Percentiles rank a stretch among this genome's conserved stretches.
phyloP scores from a whole-genome alignment of 2,888 invertebrate species.

The Lepidocyrtinus sp. region DNA sequence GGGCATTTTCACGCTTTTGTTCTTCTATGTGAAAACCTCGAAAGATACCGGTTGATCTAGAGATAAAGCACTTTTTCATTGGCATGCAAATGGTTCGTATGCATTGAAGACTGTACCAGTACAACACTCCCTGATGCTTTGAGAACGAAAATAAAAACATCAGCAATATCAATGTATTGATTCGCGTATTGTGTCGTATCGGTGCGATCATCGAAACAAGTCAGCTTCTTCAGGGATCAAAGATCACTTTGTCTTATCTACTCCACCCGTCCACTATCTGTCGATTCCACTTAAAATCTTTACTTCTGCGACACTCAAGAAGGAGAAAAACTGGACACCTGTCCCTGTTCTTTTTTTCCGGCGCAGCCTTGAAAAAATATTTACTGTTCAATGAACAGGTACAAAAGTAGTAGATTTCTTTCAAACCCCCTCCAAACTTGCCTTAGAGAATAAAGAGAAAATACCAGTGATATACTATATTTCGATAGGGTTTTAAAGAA shows the following conservation, averaged over 20 bases:
- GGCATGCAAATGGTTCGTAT: too few species aligned
- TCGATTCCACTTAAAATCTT: constrained; percentile 54
- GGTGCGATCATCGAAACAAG: constrained; percentile 20
- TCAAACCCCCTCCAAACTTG: background rate
- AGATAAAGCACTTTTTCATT: too few species aligned
- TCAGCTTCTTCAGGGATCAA: constrained; percentile 52
- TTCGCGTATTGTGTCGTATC: background rate
- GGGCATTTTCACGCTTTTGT: constrained; percentile 4
- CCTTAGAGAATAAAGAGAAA: background rate
- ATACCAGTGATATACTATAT: background rate
- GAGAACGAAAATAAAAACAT: background rate
- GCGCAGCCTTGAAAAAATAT: background rate
- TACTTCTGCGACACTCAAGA: constrained; percentile 16
- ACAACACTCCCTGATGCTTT: too few species aligned
- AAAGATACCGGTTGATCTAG: too few species aligned
- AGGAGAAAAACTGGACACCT: constrained; percentile 19
- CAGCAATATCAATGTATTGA: background rate
- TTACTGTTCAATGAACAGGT: background rate
- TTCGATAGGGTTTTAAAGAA: background rate
- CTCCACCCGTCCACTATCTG: constrained; percentile 24
- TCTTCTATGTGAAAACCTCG: too few species aligned
- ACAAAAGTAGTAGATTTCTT: background rate
- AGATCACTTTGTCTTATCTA: constrained; percentile 46
- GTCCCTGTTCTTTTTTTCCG: constrained; percentile 22
- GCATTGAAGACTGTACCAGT: too few species aligned